Conservation (phyloP, 2,888 invertebrate genomes). For the Neelides folsomi region DNA sequence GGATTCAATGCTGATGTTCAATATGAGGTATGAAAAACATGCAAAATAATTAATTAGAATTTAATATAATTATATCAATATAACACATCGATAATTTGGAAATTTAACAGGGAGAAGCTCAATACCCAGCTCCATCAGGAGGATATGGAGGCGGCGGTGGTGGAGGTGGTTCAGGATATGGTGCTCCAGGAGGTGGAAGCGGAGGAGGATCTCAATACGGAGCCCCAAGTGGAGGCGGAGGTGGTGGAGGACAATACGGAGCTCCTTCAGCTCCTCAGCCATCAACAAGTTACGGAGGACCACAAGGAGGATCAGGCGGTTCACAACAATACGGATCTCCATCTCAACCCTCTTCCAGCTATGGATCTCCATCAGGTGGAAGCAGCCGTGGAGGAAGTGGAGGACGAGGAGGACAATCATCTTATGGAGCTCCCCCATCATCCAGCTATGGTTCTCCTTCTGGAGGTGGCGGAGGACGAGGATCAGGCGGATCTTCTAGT, state of each 20-base stretch:
- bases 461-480: background rate
- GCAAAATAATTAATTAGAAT: too few relatives aligned
- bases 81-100: too few relatives aligned
- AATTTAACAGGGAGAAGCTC: background rate
- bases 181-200: background rate
- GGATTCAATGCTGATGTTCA: slow-evolving; percentile 31
- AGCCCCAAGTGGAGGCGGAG: background rate
- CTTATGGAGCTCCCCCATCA: slow-evolving; percentile 11
- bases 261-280: slow-evolving; percentile 1
- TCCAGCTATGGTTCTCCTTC: slow-evolving; percentile 2
- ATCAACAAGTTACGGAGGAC: background rate
- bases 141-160: slow-evolving; percentile 1
- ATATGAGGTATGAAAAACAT: slow-evolving; percentile 16
- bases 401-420: slow-evolving; percentile 3
- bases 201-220: background rate
- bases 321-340: background rate
- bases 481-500: background rate
- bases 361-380: too few relatives aligned
- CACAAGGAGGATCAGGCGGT: too few relatives aligned
- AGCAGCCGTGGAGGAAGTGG: too few relatives aligned
- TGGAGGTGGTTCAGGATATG: slow-evolving; percentile 12
- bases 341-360: background rate
- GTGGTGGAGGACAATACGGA: slow-evolving; percentile 1
- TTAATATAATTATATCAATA: background rate
- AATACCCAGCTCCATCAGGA: background rate